Evolutionary conservation across 2,113 vertebrate genomes (phyloP), one percentile per base, ranked within the genome.

Genomic region (Pelvicachromis taeniatus): DNA sequence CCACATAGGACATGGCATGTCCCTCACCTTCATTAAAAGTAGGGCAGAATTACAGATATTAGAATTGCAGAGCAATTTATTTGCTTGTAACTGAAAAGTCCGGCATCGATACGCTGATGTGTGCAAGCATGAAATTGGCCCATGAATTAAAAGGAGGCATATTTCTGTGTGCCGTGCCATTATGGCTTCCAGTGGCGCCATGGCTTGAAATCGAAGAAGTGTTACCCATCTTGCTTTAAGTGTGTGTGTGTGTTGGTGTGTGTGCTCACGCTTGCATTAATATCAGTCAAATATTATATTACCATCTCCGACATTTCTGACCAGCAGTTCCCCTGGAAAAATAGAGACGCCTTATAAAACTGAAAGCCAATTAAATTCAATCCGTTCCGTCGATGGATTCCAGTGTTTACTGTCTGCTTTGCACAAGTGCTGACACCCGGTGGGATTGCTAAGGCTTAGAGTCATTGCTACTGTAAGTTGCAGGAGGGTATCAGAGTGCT

Each of bases 311-410:
- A 77, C 88, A 82, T 87, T 81, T 89, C 45, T 90, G 85, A 91
- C 85, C 88, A 38, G 78, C 81, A 40, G 82, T 16, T 82, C 87
- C 75, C 78, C 88, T 77, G 89, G 80, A 89, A 88, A 94, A 89
- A 89, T 87, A 63, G 48, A 89, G 87, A 54, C 52, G 87, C 53
- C 83, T 77, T 52, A 81, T 87, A 90, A 92, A 91, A 92, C 84
- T 84, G 59, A 59, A 90, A 92, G 86, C 70, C 92, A 93, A 92
- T 94, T 92, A 91, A 94, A 93, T 45, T 59, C 82, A 82, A 88
- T 91, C 89, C 35, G 84, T 92, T 93, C 80, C 87, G 61, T 91
- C 56, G 54, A 63, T 77, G 91, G 88, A 90, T 90, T 89, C 85
- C 81, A 73, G 4, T 82, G 88, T 89, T 90, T 89, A 82, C 85